These are phyloP conservation scores for Australoheros scitulus DNA, from an alignment of 2,113 vertebrate genomes.

Conservation along the genomic window DNA sequence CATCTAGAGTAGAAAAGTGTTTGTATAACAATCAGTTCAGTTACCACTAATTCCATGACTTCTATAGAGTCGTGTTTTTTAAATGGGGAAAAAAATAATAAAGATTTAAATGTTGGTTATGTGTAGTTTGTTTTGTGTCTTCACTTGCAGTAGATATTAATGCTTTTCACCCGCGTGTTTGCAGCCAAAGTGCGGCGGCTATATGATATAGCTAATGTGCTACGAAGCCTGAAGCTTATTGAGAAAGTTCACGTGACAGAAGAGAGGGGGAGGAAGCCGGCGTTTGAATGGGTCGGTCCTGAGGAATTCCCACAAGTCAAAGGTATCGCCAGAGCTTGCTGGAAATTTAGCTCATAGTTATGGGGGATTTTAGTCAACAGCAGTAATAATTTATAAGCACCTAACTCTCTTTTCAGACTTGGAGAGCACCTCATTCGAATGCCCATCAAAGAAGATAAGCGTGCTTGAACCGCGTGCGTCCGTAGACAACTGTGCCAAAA, in stretches of 20 bases:
- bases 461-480: slow-evolving; percentile 71
- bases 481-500: slow-evolving; percentile 91
- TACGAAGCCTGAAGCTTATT: slow-evolving; percentile 94
- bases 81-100: not conserved
- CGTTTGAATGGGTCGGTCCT: slow-evolving; percentile 95
- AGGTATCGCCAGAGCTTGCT: slow-evolving; percentile 65
- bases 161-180: slow-evolving; percentile 16
- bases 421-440: slow-evolving; percentile 38
- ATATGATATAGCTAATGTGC: slow-evolving; percentile 96
- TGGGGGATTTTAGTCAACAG: too few species aligned
- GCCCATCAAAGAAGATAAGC: slow-evolving; percentile 27
- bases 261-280: slow-evolving; percentile 91
- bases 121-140: not conserved
- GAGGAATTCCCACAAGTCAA: slow-evolving; percentile 79
- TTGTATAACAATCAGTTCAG: too few species aligned
- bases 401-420: slow-evolving; percentile 35
- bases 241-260: slow-evolving; percentile 95
- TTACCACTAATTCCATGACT: not conserved
- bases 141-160: not conserved
- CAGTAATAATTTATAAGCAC: not conserved
- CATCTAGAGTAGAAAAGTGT: too few species aligned
- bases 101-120: not conserved
- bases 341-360: not conserved
- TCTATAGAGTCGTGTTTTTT: too few species aligned
- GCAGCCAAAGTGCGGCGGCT: slow-evolving; percentile 94